phyloP scores from a whole-genome alignment of 2,113 vertebrate genomes.

The Caretta caretta region DNA sequence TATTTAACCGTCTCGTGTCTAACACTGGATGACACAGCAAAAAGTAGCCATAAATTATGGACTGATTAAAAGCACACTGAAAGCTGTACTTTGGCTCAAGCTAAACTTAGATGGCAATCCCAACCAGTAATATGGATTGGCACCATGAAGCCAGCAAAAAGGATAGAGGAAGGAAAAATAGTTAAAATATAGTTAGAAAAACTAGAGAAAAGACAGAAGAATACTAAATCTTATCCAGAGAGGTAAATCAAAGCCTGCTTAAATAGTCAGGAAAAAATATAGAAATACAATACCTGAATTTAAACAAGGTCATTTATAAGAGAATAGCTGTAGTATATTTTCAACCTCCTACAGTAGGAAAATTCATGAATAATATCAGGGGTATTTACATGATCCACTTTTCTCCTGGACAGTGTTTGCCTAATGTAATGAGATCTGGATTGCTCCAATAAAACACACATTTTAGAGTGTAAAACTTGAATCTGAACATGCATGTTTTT shows the following conservation, averaged over 20 bases:
- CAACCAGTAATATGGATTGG: conserved; percentile 4
- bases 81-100: background rate
- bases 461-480: conserved; percentile 60
- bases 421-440: conserved; percentile 77
- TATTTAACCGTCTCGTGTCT: conserved; percentile 1
- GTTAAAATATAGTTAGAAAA: background rate
- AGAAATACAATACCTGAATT: conserved; percentile 63
- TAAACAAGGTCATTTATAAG: conserved; percentile 71
- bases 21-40: background rate
- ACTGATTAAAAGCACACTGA: background rate
- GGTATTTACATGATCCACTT: conserved; percentile 77
- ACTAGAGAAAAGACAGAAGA: conserved; percentile 5
- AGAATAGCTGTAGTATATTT: conserved; percentile 72
- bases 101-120: background rate
- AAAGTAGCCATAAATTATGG: conserved; percentile 24
- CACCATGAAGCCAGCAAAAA: background rate
- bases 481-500: conserved; percentile 45
- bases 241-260: conserved; percentile 61
- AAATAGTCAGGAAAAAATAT: conserved; percentile 54
- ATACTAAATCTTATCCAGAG: conserved; percentile 17
- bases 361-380: conserved; percentile 83
- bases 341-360: conserved; percentile 56
- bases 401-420: conserved; percentile 75
- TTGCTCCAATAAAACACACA: conserved; percentile 74
- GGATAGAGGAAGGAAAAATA: background rate